Evolutionary conservation across 2,113 vertebrate species (phyloP), one percentile per base, ranked within the genome.

Genomic region (Hippocampus comes): DNA sequence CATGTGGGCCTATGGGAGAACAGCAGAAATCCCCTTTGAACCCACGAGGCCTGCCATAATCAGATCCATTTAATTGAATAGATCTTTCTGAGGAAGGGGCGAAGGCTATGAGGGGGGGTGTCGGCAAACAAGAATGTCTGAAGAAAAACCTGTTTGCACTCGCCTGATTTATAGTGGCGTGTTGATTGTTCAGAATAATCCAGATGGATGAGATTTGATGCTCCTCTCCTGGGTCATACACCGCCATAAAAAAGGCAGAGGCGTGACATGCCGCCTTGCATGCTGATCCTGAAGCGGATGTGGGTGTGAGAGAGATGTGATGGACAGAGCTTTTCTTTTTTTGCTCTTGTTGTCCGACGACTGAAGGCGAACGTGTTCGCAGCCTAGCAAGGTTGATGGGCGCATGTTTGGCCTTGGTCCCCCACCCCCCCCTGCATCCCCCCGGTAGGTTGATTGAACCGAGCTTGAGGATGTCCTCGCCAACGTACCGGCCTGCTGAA

Each of bases 161-260:
- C 30, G 20, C 73, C 78, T 82, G 81, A 81, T 43, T 76, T 72
- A 85, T 80, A 5, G 67, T 34, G 59, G 67, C 2, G 64, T 63
- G 74, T 48, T 67, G 66, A 65, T 78, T 67, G 76, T 76, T 64
- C 67, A 42, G 78, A 83, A 18, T 3, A 41, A 66, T 73, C 84
- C 84, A 84, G 84, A 86, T 89, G 87, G 89, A 87, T 85, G 78
- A 76, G 80, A 82, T 84, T 82, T 80, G 70, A 83, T 85, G 83
- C 70, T 70, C 74, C 64, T 65, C 82, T 76, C 74, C 63, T 38
- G 67, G 78, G 78, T 81, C 64, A 23, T 70, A 75, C 43, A 63
- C 73, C 77, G 80, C 75, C 57, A 65, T 75, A 38, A 72, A 78
- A 64, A 70, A 66, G 70, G 83, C 82, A 70, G 82, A 65, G 78